Base-by-base conservation (phyloP, 2,797 vertebrate genomes). In the Molossus alvarezi region DNA sequence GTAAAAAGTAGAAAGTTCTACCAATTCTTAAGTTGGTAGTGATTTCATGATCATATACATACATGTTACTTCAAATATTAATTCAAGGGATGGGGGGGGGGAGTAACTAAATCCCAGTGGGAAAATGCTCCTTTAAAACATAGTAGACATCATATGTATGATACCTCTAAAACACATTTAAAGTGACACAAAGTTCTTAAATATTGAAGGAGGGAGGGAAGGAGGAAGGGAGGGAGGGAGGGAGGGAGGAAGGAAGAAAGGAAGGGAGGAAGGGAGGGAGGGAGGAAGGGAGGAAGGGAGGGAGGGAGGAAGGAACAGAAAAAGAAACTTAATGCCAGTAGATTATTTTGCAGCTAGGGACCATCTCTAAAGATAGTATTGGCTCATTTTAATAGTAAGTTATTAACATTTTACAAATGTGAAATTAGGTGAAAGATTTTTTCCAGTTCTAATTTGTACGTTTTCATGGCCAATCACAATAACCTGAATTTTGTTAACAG, bases 1-100 rank as follows among this genome's bases (percentile, higher is more conserved):
- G 29, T 82, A 69, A 80, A 83, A 88, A 48, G 53, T 12, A 84
- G 7, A 79, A 37, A 76, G 81, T 53, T 95, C 37, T 89, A 93
- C 20, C 27, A 89, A 82, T 41, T 86, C 41, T 62, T 62, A 88
- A 90, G 11, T 27, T 80, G 18, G 72, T 13, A 81, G 73, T 76
- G 25, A 94, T 85, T 77, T 83, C 57, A 23, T 64, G 55, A 75
- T 12, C 18, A 88, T 10, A 37, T 51, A 60, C 6, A 25, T 0
- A 45, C 41, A 0, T 80, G 29, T 55, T 87, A 88, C 20, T 88
- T 58, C 73, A 89, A 88, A 81, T 17, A 1, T 60, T 64, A 85
- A 95, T 75, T 64, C 8, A 86, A 88, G 90, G 65, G 55, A 9
- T 27, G 10, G n/a, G 25, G 57, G 25, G 57, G 27, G 53, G 51